These are phyloP conservation scores for Gopherus evgoodei DNA, from an alignment of 2,113 vertebrate species.

Conservation along the genomic window DNA sequence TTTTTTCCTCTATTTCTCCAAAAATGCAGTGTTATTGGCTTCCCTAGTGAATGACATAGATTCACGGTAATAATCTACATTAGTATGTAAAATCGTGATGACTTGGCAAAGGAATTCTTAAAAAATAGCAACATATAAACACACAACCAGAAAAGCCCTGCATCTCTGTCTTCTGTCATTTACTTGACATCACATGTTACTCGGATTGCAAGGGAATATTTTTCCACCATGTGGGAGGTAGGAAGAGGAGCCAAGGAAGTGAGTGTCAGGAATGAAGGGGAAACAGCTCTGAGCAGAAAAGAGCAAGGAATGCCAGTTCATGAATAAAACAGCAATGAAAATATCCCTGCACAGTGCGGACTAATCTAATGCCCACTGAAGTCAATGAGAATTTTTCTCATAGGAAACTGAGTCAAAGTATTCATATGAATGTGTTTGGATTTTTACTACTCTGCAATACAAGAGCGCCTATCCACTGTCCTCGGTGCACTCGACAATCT, in stretches of 20 bases:
- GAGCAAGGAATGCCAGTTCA: not conserved
- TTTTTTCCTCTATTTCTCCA: not conserved
- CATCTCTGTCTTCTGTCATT: not conserved
- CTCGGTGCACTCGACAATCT: too few relatives aligned
- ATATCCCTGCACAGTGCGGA: not conserved
- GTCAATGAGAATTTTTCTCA: not conserved
- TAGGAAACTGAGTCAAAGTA: not conserved
- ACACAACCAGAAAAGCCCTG: not conserved
- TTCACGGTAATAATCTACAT: not conserved
- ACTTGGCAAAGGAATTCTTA: not conserved
- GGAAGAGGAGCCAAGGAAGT: not conserved
- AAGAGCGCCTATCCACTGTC: not conserved
- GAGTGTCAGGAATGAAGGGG: not conserved
- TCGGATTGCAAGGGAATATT: not conserved
- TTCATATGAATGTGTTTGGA: not conserved
- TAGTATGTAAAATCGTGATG: not conserved
- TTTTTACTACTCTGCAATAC: not conserved
- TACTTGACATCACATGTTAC: not conserved
- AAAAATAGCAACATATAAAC: not conserved
- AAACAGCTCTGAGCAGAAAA: not conserved
- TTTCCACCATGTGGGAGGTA: not conserved
- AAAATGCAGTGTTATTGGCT: not conserved
- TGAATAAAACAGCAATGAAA: not conserved
- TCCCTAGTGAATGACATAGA: fast-evolving
- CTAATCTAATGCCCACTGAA: not conserved